Conservation (phyloP, 2,797 vertebrate genomes). For the Pempheris klunzingeri region DNA sequence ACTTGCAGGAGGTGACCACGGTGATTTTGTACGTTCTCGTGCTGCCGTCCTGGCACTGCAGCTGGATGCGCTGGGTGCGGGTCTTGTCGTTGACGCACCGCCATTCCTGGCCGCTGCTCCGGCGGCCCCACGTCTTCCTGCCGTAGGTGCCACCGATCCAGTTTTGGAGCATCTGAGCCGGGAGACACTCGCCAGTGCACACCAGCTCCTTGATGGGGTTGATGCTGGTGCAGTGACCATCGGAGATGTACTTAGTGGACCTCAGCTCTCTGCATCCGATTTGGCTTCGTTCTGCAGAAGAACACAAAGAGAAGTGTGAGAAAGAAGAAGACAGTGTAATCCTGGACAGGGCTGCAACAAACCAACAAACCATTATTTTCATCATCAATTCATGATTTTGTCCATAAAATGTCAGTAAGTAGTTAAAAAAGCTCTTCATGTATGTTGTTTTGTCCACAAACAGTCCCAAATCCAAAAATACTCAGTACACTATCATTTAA, state of each 20-base stretch:
- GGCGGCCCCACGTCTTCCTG: conserved; percentile 92
- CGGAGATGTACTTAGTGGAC: conserved; percentile 98
- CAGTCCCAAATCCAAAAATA: not conserved
- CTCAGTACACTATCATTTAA: not conserved
- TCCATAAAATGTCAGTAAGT: not conserved
- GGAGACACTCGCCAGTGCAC: conserved; percentile 95
- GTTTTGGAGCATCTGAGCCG: conserved; percentile 94
- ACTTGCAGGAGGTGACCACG: conserved; percentile 95
- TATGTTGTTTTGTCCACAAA: not conserved
- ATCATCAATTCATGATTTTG: not conserved
- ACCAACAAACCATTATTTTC: not conserved
- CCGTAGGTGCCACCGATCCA: conserved; percentile 94
- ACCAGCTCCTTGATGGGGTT: conserved; percentile 97
- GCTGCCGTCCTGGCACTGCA: conserved; percentile 95
- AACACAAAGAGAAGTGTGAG: conserved; percentile 1
- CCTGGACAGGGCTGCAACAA: not conserved
- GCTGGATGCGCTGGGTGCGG: conserved; percentile 94
- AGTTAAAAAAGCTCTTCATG: too few species aligned
- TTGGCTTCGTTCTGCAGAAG: conserved; percentile 87
- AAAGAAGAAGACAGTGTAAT: not conserved
- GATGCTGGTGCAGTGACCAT: conserved; percentile 97
- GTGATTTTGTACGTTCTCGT: conserved; percentile 96
- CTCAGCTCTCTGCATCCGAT: conserved; percentile 95
- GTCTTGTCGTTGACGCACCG: conserved; percentile 96
- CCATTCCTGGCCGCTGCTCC: conserved; percentile 91